Evolutionary conservation across 2,797 vertebrate species (phyloP), one percentile per base, ranked within the genome.

Genomic region (Microctenopoma steveboyesi): DNA sequence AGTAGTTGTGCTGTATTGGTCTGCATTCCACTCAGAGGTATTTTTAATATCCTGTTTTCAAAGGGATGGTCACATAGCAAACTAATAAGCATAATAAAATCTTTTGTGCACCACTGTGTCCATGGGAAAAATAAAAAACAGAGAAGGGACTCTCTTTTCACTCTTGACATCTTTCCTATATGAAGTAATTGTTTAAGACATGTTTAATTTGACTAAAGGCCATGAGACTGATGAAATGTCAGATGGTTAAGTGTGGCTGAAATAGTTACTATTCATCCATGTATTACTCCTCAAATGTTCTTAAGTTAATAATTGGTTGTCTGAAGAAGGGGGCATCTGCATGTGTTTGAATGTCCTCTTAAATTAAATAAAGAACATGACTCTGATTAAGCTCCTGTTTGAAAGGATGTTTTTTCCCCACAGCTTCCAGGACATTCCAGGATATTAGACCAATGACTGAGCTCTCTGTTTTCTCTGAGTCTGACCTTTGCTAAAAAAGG

Each of bases 331-430:
- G 59, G 71, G 72, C 86, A 79, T 88, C 77, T 75, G 81, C 79
- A 50, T 91, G 69, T 76, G 65, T 64, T 54, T 66, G 43, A 90
- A 72, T 80, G 80, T 89, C 85, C 69, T 81, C 80, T 66, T 68
- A 92, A 93, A 95, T 93, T 85, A 59, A 94, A 93, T 92, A 53
- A 92, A 81, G 78, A 92, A 89, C 92, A 94, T 94, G 93, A 94
- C 92, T 94, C 88, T 88, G 86, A 94, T 95, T 95, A 94, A 66
- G 83, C 72, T 15, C 46, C 69, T 65, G 50, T 88, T 91, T 91
- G 73, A 94, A 93, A 89, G 82, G 72, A 57, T 88, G 81, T 89
- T 90, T 89, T 71, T 56, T 16, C 42, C 82, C 86, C 22, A 54
- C 80, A 72, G 80, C 64, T 69, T 86, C 69, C 82, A 92, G 88